Conservation (phyloP, 2,113 vertebrate species). For the Atractosteus spatula region DNA sequence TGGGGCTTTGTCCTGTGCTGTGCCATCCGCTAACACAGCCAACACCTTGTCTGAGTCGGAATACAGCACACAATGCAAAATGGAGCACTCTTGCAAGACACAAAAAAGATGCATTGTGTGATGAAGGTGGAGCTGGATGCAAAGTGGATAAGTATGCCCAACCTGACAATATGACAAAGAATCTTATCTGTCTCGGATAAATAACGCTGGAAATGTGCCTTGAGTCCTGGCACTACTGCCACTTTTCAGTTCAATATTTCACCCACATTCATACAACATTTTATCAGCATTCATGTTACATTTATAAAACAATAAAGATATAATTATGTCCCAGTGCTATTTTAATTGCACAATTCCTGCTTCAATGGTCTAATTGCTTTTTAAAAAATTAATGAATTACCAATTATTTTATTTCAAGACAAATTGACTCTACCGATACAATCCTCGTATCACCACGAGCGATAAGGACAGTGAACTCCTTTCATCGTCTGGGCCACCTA, state of each 20-base stretch:
- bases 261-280: slow-evolving; percentile 10
- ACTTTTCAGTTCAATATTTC: slow-evolving; percentile 22
- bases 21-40: slow-evolving; percentile 7
- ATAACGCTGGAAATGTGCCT: slow-evolving; percentile 8
- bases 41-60: slow-evolving; percentile 19
- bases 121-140: slow-evolving; percentile 32
- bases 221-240: slow-evolving; percentile 15
- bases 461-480: no score
- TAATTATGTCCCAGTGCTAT: no score
- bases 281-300: no score
- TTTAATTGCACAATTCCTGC: no score
- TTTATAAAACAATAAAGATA: no score
- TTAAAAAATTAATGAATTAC: no score
- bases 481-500: no score
- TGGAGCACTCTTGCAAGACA: slow-evolving; percentile 24
- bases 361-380: no score
- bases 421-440: no score
- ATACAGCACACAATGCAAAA: slow-evolving; percentile 28
- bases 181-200: slow-evolving; percentile 6
- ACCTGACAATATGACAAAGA: slow-evolving; percentile 29
- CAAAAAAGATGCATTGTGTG: slow-evolving; percentile 35
- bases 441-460: no score
- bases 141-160: slow-evolving; percentile 27
- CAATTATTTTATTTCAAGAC: no score
- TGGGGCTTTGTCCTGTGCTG: slow-evolving; percentile 36